Base-by-base conservation (phyloP, 2,113 vertebrate species). In the Otolemur garnettii region DNA sequence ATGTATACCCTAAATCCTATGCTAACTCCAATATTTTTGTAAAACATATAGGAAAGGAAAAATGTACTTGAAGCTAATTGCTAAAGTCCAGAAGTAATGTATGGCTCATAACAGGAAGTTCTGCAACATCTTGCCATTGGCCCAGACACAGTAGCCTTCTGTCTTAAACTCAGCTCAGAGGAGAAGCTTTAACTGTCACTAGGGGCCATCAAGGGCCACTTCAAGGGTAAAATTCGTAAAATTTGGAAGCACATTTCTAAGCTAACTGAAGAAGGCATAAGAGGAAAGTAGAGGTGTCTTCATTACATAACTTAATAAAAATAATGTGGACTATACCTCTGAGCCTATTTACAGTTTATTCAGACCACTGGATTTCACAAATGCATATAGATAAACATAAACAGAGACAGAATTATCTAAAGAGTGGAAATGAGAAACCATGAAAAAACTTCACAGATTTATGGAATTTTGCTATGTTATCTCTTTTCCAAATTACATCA, bases 371-470 rank as follows among this genome's bases (percentile, higher is more conserved):
- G 26, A 69, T 60, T 92, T 96, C 28, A 88, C 55, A 72, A 68
- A 13, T 85, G 15, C n/a, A 78, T 18, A 59, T 82, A 72, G 42
- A 87, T 22, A 12, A 5, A 81, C 38, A 3, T 12, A 55, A 81
- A 69, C 33, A 82, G 72, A 83, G 26, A 22, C 10, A 90, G 33
- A 26, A 60, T 92, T 85, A 75, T 2, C 53, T 85, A 92, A 84
- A 28, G 11, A 88, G 11, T 82, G 66, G 50, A 92, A 90, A 81
- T 88, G 53, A 80, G 53, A 84, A 92, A 79, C n/a, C 30, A 62
- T n/a, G 33, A 78, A 78, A n/a, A n/a, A 19, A 69, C 15, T 21
- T 22, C n/a, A 55, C 33, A 78, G 75, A 84, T 60, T 75, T 33
- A 55, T 78, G 64, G 28, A 28, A 55, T 62, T 91, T 57, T 69